These are phyloP conservation scores for Oreocharis arfaki DNA, from an alignment of 2,113 vertebrate genomes.

Conservation along the genomic window DNA sequence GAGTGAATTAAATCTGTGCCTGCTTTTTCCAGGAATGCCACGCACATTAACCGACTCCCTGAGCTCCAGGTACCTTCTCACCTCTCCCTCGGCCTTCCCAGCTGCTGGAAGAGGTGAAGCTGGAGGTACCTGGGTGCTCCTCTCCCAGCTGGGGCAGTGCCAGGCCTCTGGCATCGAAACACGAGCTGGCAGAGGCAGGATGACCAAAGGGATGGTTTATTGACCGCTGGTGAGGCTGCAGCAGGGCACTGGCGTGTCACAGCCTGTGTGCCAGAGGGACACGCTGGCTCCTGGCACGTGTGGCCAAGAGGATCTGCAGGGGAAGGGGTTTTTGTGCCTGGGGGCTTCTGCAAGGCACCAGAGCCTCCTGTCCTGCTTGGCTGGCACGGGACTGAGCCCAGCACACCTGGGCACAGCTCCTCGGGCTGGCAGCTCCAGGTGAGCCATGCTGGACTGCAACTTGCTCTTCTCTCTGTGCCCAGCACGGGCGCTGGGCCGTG, in stretches of 20 bases:
- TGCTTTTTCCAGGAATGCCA: background rate
- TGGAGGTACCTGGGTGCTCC: background rate
- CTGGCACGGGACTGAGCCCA: background rate
- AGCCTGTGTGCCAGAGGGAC: background rate
- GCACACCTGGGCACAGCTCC: background rate
- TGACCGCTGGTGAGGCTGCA: background rate
- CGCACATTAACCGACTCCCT: background rate
- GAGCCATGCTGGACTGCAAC: accelerated
- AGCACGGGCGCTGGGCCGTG: accelerated
- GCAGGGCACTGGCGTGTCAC: background rate
- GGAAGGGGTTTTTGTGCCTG: background rate
- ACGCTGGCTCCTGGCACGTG: background rate
- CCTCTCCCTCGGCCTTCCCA: background rate
- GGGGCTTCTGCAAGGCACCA: background rate
- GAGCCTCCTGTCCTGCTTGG: background rate
- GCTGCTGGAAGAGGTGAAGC: background rate
- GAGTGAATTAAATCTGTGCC: background rate
- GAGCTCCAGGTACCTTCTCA: background rate
- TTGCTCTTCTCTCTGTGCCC: background rate
- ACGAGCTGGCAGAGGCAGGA: background rate
- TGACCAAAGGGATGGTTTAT: background rate
- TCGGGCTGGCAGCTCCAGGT: background rate
- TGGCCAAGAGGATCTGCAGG: background rate
- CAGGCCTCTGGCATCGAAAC: background rate
- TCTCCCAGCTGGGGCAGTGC: background rate